Evolutionary conservation across 2,797 vertebrate genomes (phyloP), one percentile per base, ranked within the genome.

Genomic region (Setipinna tenuifilis): DNA sequence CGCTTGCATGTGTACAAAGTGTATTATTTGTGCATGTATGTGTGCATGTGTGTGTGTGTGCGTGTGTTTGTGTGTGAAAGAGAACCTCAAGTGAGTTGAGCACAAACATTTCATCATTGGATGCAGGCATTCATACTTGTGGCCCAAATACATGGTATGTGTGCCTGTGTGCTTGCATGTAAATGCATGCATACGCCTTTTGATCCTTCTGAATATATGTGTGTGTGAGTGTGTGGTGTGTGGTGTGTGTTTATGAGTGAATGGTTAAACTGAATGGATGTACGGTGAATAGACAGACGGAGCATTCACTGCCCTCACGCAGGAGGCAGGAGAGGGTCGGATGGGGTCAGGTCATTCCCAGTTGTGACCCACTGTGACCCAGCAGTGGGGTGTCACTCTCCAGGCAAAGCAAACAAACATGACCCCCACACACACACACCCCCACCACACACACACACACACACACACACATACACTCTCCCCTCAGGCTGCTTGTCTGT

Each of bases 321-420:
- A 94, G 92, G 91, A 92, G 93, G 87, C 93, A 94, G 92, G 91
- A 92, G 93, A 93, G 88, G 88, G 90, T 92, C 91, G 44, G 93
- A 87, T 92, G 85, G 88, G 93, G 93, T 93, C 91, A 87, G 92
- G 94, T 94, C 94, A 90, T 91, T 90, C 90, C 90, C 89, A 91
- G 90, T 89, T 86, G 50, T 89, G 93, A 94, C 94, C 94, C 17
- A 93, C 83, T 92, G 90, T 89, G 86, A 95, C 93, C 94, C 89
- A 75, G 75, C 82, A 82, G 92, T 91, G 89, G 88, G 57, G 91
- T 93, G 94, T 94, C 94, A 94, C 91, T 92, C 90, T 92, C 86
- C 90, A 92, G 91, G 91, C 92, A 92, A 87, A 86, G 92, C 92
- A 94, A 95, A 95, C 93, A 94, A 94, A 93, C 94, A 94, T 83